Conservation (phyloP, 2,113 vertebrate species). For the Phaethon lepturus region DNA sequence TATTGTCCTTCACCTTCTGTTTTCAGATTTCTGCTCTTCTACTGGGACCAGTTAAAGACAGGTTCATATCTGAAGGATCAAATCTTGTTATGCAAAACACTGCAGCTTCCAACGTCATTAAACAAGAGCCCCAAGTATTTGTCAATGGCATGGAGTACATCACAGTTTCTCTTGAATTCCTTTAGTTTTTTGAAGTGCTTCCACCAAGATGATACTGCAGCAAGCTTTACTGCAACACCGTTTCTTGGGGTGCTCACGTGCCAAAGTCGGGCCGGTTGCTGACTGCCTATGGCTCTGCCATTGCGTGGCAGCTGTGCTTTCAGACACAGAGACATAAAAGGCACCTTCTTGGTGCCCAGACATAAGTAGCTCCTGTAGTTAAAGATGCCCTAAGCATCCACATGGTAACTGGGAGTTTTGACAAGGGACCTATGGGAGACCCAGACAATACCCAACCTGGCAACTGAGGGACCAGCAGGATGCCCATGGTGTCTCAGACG, state of each 20-base stretch:
- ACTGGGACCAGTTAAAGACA: neutral
- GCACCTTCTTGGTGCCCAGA: neutral
- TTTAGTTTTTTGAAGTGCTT: neutral
- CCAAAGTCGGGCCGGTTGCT: neutral
- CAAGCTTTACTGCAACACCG: fast-evolving
- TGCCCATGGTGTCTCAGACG: neutral
- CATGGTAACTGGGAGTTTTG: neutral
- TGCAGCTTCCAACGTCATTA: neutral
- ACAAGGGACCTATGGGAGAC: neutral
- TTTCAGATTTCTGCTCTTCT: neutral
- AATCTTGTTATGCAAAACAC: neutral
- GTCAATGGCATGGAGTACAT: neutral
- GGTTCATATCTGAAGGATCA: neutral
- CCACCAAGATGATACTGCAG: neutral
- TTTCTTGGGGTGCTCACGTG: neutral
- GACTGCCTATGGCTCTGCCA: neutral
- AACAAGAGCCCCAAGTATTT: neutral
- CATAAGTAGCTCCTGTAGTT: neutral
- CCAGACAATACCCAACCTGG: neutral
- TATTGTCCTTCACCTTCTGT: neutral
- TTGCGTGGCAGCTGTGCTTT: neutral
- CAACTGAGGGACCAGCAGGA: neutral
- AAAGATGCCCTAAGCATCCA: neutral
- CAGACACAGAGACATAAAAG: neutral
- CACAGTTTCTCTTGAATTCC: neutral